Base-by-base conservation (phyloP, 2,797 vertebrate species). In the Acrossocheilus fasciatus region DNA sequence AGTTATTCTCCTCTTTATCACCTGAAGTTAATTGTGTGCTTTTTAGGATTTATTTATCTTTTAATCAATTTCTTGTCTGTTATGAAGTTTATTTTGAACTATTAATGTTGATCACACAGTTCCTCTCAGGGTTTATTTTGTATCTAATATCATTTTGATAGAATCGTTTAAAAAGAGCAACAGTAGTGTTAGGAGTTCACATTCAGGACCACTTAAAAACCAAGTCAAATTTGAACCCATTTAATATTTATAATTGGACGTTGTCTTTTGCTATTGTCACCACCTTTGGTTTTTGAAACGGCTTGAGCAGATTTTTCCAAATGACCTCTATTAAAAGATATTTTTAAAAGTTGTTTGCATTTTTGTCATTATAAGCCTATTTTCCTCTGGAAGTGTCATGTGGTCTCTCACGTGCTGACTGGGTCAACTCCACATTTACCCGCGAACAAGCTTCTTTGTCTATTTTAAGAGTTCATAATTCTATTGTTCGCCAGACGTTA, bases 311-410 rank as follows among this genome's bases (percentile, higher is more conserved):
- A 87, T 83, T 91, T 92, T 91, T 84, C 81, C 89, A 91, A 93
- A 91, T 88, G 81, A 91, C 87, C 70, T 89, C 80, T 91, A 93
- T 93, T 93, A 91, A 94, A 94, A 86, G 89, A 91, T 92, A 92
- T 93, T 92, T 95, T 91, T 93, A 50, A 91, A 92, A 91, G 12
- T 47, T n/a, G 62, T 64, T 86, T 86, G 30, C 9, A n/a, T 39
- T 26, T 75, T 62, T 50, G 2, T 76, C 80, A n/a, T 76, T 84
- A 26, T 70, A 23, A 66, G 20, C 20, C 7, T 54, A 4, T 70
- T 75, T 82, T 59, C 18, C 41, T 73, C 26, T 64, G 3, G 34
- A 34, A 15, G 34, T 74, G 39, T 66, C n/a, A 18, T 18, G 45
- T 36, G 30, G 26, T 70, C 18, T 74, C 1, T 84, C n/a, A 20